These are phyloP conservation scores for Medauroidea extradentata DNA, from an alignment of 1,140 invertebrate genomes.

Conservation along the genomic window DNA sequence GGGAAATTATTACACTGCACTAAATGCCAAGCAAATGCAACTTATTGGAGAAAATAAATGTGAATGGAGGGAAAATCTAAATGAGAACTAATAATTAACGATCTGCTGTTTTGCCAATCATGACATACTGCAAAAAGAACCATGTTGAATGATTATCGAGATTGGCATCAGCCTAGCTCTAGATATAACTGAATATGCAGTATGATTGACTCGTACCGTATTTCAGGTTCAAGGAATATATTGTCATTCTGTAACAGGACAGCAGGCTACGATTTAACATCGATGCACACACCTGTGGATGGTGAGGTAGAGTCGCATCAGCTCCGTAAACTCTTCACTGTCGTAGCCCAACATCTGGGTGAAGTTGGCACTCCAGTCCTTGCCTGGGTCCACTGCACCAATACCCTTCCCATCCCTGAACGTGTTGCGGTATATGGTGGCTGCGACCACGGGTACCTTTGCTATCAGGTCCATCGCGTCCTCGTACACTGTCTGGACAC, in stretches of 20 bases:
- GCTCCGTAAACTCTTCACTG: constrained; percentile 80
- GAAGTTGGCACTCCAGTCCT: constrained; percentile 96
- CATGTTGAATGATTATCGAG: too few species aligned
- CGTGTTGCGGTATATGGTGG: constrained; percentile 90
- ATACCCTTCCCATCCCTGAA: constrained; percentile 81
- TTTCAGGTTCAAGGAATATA: too few species aligned
- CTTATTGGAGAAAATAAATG: too few species aligned
- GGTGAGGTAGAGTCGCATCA: constrained; percentile 92
- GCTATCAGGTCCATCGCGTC: constrained; percentile 96
- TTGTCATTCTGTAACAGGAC: constrained; percentile 2
- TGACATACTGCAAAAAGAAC: too few species aligned
- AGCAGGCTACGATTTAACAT: constrained; percentile 5
- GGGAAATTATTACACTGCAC: too few species aligned
- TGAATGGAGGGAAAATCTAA: too few species aligned
- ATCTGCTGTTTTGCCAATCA: too few species aligned
- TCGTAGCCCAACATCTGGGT: constrained; percentile 89
- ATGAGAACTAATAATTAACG: too few species aligned
- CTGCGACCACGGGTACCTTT: constrained; percentile 90
- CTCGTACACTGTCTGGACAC: constrained; percentile 69
- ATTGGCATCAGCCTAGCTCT: too few species aligned
- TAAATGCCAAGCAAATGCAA: too few species aligned
- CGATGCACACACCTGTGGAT: constrained; percentile 83
- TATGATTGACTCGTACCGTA: too few species aligned
- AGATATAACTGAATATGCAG: too few species aligned
- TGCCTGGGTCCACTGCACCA: constrained; percentile 79